Evolutionary conservation across 2,888 invertebrate genomes (phyloP).

Genomic region (Cheilosia vulpina): DNA sequence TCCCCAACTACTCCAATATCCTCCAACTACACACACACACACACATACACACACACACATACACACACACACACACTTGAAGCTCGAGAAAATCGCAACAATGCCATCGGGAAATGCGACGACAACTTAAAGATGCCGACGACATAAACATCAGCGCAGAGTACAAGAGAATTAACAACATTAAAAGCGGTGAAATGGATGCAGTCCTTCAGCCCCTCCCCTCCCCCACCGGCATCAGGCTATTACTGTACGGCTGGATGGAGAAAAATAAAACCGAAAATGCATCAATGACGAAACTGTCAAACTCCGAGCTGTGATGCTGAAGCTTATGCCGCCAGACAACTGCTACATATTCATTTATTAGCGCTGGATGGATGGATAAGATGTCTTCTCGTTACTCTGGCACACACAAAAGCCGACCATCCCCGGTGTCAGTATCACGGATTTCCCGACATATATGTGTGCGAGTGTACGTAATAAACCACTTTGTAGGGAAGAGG

Average conservation of each 20-base stretch:
- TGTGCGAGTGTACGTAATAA: background rate
- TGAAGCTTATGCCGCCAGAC: constrained; percentile 25
- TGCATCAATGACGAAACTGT: constrained; percentile 56
- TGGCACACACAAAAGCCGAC: constrained; percentile 29
- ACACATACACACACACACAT: background rate
- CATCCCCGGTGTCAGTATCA: constrained; percentile 16
- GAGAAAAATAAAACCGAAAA: constrained; percentile 10
- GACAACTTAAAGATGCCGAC: constrained; percentile 47
- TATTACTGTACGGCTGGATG: constrained; percentile 28
- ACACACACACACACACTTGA: constrained; percentile 4
- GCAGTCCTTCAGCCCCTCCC: constrained; percentile 8
- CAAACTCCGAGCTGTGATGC: constrained; percentile 19
- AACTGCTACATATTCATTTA: constrained; percentile 71
- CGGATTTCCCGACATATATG: background rate
- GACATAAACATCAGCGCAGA: constrained; percentile 51
- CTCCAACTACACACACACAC: constrained; percentile 1
- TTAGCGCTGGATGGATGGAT: constrained; percentile 50
- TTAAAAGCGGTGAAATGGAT: constrained; percentile 47
- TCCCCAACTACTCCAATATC: background rate
- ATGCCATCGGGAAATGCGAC: constrained; percentile 47
- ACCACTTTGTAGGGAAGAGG: constrained; percentile 13
- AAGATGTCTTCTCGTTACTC: constrained; percentile 26
- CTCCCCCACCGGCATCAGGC: background rate
- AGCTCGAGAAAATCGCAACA: constrained; percentile 47
- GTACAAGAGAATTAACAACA: constrained; percentile 63